phyloP scores from a whole-genome alignment of 2,888 invertebrate species.

The Myopa tessellatipennis region DNA sequence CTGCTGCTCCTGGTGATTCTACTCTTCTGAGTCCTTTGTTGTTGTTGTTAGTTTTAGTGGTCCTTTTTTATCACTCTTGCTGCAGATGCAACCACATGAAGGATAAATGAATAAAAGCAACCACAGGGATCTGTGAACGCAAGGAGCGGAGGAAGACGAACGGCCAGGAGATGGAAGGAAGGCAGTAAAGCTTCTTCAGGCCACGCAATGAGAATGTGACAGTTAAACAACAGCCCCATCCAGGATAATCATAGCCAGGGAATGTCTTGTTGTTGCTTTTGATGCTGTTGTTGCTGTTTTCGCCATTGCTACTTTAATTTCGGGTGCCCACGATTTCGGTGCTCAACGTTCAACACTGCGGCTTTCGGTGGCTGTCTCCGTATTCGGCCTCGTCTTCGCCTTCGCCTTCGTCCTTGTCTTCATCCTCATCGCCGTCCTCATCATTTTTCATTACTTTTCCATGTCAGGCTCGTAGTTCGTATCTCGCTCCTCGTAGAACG shows the following conservation, averaged over 20 bases:
- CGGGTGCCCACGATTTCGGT: background rate
- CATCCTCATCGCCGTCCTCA: background rate
- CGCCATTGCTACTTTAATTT: background rate
- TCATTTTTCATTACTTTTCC: background rate
- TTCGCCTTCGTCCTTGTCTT: background rate
- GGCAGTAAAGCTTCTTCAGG: background rate
- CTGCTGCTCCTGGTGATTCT: background rate
- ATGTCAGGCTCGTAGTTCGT: background rate
- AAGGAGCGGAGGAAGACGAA: background rate
- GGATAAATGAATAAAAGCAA: constrained; percentile 36
- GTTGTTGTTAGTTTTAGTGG: background rate
- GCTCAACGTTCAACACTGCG: too few relatives aligned
- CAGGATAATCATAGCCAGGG: background rate
- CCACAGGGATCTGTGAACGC: constrained; percentile 22
- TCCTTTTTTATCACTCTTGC: background rate
- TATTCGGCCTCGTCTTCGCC: too few relatives aligned
- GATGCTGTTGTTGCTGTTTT: background rate
- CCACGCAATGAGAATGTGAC: constrained; percentile 21
- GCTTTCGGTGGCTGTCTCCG: background rate
- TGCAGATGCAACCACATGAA: constrained; percentile 34
- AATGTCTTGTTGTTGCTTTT: background rate
- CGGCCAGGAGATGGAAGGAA: background rate
- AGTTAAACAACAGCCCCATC: background rate
- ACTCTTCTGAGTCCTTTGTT: background rate
- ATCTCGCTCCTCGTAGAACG: background rate